phyloP scores from a whole-genome alignment of 2,797 vertebrate species.

The Lycodopsis pacificus region DNA sequence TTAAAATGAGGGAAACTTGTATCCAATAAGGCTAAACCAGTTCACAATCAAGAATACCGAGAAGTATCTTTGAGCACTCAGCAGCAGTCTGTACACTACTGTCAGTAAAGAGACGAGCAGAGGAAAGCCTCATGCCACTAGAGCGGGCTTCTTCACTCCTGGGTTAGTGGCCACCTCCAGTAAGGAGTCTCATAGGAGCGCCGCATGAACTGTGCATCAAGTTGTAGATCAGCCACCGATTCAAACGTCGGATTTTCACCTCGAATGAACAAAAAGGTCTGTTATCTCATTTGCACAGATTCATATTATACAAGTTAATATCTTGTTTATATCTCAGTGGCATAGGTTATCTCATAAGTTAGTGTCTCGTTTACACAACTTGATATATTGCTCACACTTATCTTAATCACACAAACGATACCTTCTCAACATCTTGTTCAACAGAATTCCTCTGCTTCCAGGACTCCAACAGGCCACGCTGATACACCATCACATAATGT shows the following conservation, averaged over 20 bases:
- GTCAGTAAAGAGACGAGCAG: background rate
- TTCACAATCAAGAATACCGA: background rate
- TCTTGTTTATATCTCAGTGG: background rate
- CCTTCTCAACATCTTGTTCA: background rate
- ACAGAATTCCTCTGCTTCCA: background rate
- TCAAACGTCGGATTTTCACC: background rate
- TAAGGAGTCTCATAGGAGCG: background rate
- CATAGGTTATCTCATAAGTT: background rate
- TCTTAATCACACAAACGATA: background rate
- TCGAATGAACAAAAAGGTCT: background rate
- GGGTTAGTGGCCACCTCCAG: slow-evolving; percentile 6
- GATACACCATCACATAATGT: slow-evolving; percentile 7
- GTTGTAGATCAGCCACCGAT: background rate
- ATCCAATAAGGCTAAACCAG: slow-evolving; percentile 9
- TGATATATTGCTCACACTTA: background rate
- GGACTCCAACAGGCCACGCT: background rate
- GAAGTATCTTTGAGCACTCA: background rate
- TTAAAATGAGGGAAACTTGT: background rate
- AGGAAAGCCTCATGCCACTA: background rate
- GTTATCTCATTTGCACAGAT: background rate
- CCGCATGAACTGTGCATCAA: background rate
- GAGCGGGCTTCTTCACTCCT: background rate
- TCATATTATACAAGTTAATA: background rate
- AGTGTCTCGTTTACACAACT: background rate
- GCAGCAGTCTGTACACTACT: background rate